Base-by-base conservation (phyloP, 2,888 invertebrate species). In the Metellina segmentata region DNA sequence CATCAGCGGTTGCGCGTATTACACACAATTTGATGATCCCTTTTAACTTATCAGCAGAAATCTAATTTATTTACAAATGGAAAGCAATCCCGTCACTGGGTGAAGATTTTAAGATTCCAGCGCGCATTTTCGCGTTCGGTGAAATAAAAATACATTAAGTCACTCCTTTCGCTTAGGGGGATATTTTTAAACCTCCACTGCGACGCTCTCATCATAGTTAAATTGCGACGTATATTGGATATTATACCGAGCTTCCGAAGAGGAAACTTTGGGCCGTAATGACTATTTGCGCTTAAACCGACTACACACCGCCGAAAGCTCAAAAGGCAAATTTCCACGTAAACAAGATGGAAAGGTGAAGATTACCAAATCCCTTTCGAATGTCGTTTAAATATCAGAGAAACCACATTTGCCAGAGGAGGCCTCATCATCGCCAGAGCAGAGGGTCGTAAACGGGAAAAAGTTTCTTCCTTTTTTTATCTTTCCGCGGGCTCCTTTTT, bases 331-430 rank as follows among this genome's bases (percentile, higher is more conserved):
- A 91, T 87, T 83, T 81, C 71, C 49, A 72, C 52, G 87, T 78
- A 91, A 87, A 87, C 74, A 87, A 91, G 91, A 91, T 91, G 87
- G 91, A 91, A 91, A 91, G 91, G 91, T 82, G 83, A 91, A 87
- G 82, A 82, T 91, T 91, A 87, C 82, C 78, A 71, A 91, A 79
- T 87, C 87, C 83, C 87, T 74, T 53, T 83, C 69, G 86, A 78
- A 82, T 87, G 86, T 87, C 91, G 91, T 91, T 91, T 91, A 91
- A 91, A 91, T 83, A 91, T 81, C 81, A 69, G 70, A 51, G 72
- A 20, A 90, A 90, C 69, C 85, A 85, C 85, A 90, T 90, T 90
- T 85, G 72, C 72, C 19, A 51, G 81, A 75, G 70, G 51, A 75
- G 72, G 71, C 78, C 87, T 79, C 79, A 79, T 87, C 87, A 75